These are phyloP conservation scores for Priocnemis perturbator DNA, from an alignment of 2,888 invertebrate species.

Conservation along the genomic window DNA sequence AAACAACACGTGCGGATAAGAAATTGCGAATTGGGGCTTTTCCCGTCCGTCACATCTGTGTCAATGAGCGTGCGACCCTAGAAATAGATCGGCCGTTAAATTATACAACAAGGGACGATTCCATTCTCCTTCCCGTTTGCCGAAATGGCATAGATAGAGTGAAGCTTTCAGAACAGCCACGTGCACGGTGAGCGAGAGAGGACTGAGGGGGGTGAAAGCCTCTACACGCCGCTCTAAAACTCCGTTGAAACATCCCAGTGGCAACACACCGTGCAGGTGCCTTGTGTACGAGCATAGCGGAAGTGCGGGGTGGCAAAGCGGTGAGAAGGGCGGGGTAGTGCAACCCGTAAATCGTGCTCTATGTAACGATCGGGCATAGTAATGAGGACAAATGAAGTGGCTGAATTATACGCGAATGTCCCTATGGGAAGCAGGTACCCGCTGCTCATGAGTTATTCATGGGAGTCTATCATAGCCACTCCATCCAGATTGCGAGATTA, in stretches of 20 bases:
- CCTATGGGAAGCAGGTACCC: slow-evolving; percentile 64
- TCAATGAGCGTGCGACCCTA: too few species aligned
- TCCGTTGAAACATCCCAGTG: too few species aligned
- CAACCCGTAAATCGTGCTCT: slow-evolving; percentile 65
- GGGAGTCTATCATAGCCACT: slow-evolving; percentile 73
- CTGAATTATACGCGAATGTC: slow-evolving; percentile 73
- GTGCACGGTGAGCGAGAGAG: too few species aligned
- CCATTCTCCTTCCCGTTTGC: too few species aligned
- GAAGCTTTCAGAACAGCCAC: too few species aligned
- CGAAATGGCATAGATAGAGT: too few species aligned
- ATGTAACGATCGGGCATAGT: slow-evolving; percentile 71
- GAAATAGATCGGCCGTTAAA: too few species aligned
- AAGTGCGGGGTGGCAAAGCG: slow-evolving; percentile 5
- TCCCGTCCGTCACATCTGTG: too few species aligned
- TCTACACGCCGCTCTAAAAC: too few species aligned
- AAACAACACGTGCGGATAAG: too few species aligned
- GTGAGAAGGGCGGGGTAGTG: slow-evolving; percentile 42
- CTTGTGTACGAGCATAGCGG: slow-evolving; percentile 33
- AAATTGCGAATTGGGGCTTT: too few species aligned
- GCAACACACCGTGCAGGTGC: slow-evolving; percentile 32
- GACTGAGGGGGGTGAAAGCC: slow-evolving; percentile 10
- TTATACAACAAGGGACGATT: too few species aligned
- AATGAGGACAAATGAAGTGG: slow-evolving; percentile 74
- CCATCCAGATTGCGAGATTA: slow-evolving; percentile 74
- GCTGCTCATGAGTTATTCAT: slow-evolving; percentile 73